Percentiles rank a stretch among this genome's conserved stretches.
These are phyloP conservation scores for Cryptotermes secundus DNA, from an alignment of 1,140 invertebrate genomes.

Conservation along the genomic window DNA sequence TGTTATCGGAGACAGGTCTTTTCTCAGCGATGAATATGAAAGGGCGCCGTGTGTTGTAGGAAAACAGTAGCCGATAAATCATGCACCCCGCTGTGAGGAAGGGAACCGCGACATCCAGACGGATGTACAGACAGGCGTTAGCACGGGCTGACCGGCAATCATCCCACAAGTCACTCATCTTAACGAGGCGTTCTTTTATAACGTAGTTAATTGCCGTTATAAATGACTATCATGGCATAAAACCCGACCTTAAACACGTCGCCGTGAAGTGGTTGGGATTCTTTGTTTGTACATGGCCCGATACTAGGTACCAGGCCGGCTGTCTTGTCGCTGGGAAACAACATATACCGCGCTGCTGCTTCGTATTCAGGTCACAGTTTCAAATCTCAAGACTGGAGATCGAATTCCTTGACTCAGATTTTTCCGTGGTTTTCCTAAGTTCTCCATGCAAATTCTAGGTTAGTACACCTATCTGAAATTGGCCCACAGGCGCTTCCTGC, in stretches of 20 bases:
- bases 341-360: too few relatives aligned
- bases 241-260: neutral
- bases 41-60: neutral
- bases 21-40: neutral
- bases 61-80: slow-evolving; percentile 19
- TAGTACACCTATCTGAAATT: too few relatives aligned
- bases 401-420: too few relatives aligned
- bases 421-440: too few relatives aligned
- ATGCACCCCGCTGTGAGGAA: neutral
- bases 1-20: neutral
- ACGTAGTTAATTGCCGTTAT: neutral
- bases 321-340: too few relatives aligned
- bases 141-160: neutral
- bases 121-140: neutral
- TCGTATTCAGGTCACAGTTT: too few relatives aligned
- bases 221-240: neutral
- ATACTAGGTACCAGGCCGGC: too few relatives aligned
- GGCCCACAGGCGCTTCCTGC: too few relatives aligned
- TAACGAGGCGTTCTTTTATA: neutral
- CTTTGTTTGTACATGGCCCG: too few relatives aligned
- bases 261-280: too few relatives aligned
- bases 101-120: neutral
- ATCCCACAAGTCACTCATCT: neutral
- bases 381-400: too few relatives aligned
- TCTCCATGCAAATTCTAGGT: too few relatives aligned